Percentiles rank a stretch among this genome's conserved stretches.
Conservation (phyloP, 2,113 vertebrate genomes). For the Eubucco bourcierii region DNA sequence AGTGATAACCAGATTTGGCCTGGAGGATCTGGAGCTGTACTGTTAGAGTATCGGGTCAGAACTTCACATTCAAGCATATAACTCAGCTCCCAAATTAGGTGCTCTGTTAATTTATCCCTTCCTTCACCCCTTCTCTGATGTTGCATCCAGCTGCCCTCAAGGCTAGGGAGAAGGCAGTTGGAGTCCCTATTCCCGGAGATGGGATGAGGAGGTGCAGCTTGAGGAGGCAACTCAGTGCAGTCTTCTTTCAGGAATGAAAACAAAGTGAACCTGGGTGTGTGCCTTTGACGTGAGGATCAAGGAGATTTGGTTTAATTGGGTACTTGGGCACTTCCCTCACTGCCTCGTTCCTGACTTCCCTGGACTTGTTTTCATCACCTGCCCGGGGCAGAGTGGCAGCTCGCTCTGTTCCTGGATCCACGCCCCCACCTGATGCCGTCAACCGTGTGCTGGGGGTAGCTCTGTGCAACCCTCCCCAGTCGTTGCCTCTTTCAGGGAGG, state of each 20-base stretch:
- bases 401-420: background rate
- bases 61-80: background rate
- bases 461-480: background rate
- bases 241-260: background rate
- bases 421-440: background rate
- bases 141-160: fast-evolving
- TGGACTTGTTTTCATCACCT: background rate
- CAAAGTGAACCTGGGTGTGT: fast-evolving
- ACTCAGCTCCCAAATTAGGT: background rate
- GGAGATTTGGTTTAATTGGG: background rate
- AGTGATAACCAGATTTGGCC: background rate
- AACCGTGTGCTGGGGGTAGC: background rate
- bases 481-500: background rate
- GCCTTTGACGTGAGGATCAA: background rate
- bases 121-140: background rate
- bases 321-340: background rate
- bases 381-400: background rate
- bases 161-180: background rate
- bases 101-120: background rate
- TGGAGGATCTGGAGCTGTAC: fast-evolving
- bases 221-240: background rate
- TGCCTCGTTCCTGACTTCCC: background rate
- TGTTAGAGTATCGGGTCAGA: background rate
- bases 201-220: background rate
- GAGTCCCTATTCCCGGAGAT: background rate